A percentile compares a stretch with the other conserved stretches of the same genome.
Evolutionary conservation across 2,113 vertebrate species (phyloP).

Genomic region (Pampusana beccarii): DNA sequence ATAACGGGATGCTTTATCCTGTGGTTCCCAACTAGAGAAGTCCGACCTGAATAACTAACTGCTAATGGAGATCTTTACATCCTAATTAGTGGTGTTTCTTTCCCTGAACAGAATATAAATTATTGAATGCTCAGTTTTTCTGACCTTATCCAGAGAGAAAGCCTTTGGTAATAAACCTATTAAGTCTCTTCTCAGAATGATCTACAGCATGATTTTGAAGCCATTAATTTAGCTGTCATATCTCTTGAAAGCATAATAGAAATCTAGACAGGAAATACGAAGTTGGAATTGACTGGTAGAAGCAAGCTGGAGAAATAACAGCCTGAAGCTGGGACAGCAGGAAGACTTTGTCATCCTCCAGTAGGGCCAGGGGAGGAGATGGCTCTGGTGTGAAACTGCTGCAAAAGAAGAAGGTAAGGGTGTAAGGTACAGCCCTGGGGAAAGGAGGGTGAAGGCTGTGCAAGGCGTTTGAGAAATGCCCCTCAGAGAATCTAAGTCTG

Average conservation of each 20-base stretch:
- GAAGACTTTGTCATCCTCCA: not conserved
- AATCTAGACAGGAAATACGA: not conserved
- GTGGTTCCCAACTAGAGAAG: not conserved
- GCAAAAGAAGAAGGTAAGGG: not conserved
- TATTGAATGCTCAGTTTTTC: not conserved
- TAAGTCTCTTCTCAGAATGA: not conserved
- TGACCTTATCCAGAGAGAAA: not conserved
- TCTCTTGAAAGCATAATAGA: not conserved
- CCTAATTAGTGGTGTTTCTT: not conserved
- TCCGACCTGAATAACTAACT: not conserved
- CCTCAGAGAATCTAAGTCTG: not conserved
- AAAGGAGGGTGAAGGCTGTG: not conserved
- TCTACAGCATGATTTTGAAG: not conserved
- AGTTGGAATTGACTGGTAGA: not conserved
- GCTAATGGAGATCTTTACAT: not conserved
- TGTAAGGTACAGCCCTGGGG: not conserved
- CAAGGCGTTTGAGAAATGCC: not conserved
- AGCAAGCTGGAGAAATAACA: not conserved
- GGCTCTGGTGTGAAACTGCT: not conserved
- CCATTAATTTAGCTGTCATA: slow-evolving; percentile 7
- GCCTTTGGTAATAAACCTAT: not conserved
- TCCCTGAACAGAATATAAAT: not conserved
- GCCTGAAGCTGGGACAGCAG: not conserved
- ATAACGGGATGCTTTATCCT: not conserved
- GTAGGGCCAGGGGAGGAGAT: not conserved